Percentiles rank a stretch among this genome's conserved stretches.
phyloP scores from a whole-genome alignment of 1,140 invertebrate genomes.

The Littorina saxatilis region DNA sequence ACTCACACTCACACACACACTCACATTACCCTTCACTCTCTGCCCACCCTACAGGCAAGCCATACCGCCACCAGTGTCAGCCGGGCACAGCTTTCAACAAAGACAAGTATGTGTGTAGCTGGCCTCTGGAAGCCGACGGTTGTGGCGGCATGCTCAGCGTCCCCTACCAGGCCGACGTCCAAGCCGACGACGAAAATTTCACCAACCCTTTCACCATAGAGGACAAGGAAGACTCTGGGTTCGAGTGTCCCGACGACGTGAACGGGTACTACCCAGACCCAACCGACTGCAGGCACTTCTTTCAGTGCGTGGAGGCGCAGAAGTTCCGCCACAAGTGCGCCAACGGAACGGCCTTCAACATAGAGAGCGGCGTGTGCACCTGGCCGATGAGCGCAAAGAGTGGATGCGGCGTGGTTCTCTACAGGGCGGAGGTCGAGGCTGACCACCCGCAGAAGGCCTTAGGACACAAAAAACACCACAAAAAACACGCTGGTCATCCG shows the following conservation, averaged over 20 bases:
- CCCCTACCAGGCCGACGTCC: neutral
- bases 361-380: neutral
- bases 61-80: conserved; percentile 25
- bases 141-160: conserved; percentile 32
- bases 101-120: conserved; percentile 29
- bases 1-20: neutral
- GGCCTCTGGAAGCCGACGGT: conserved; percentile 20
- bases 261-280: conserved; percentile 41
- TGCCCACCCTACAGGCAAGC: conserved; percentile 4
- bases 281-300: conserved; percentile 33
- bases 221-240: too few relatives aligned
- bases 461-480: neutral
- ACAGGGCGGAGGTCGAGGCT: neutral
- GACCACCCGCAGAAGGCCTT: neutral
- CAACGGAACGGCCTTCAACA: conserved; percentile 16
- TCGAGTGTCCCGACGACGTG: conserved; percentile 43
- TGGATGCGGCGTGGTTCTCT: neutral
- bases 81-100: conserved; percentile 31
- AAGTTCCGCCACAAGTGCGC: conserved; percentile 21
- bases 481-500: too few relatives aligned
- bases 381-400: neutral
- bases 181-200: neutral
- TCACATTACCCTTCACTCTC: neutral
- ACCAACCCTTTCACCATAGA: too few relatives aligned
- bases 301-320: conserved; percentile 34